Conservation (phyloP, 2,888 invertebrate species). For the Pachydiplax longipennis region DNA sequence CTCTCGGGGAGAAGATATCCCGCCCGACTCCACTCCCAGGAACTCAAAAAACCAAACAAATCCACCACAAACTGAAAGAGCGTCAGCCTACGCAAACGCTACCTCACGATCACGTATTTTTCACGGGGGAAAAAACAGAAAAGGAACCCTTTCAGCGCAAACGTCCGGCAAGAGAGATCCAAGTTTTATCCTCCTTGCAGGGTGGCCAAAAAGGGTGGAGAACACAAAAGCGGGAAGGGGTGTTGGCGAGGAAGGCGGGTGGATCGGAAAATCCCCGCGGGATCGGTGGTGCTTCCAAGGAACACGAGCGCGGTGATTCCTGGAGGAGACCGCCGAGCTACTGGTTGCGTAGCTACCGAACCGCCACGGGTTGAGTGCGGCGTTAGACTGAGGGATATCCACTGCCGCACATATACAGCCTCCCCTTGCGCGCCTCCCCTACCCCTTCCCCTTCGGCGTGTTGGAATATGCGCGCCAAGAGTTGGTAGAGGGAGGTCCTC, state of each 20-base stretch:
- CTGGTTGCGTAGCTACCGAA: not conserved
- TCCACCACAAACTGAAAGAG: too few species aligned
- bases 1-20: not conserved
- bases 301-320: not conserved
- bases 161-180: not conserved
- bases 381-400: not conserved
- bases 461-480: not conserved
- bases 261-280: too few species aligned
- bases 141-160: not conserved
- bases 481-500: not conserved
- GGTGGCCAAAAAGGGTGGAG: not conserved
- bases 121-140: not conserved
- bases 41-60: not conserved
- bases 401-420: not conserved
- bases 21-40: not conserved
- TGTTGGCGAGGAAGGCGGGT: too few species aligned
- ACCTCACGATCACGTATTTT: not conserved
- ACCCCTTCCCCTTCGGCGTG: not conserved
- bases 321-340: not conserved
- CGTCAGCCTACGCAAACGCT: not conserved
- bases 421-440: not conserved
- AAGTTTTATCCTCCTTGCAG: not conserved
- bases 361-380: conserved; percentile 36
- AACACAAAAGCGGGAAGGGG: too few species aligned
- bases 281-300: not conserved